Base-by-base conservation (phyloP, 1,140 invertebrate genomes). In the Caenorhabditis inopinata region DNA sequence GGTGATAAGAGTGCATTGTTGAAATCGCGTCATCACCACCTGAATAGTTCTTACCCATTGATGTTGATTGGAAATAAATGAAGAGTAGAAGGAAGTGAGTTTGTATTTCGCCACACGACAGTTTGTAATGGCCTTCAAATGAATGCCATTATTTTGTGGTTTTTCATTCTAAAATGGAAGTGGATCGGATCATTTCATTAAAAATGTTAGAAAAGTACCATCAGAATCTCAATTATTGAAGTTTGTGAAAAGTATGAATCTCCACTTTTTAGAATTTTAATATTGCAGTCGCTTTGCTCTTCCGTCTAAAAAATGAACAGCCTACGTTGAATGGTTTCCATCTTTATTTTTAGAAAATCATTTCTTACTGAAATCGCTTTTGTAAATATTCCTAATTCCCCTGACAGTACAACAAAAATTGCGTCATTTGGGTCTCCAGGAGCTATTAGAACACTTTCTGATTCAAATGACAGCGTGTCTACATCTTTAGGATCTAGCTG, bases 21-120 rank as follows among this genome's bases (percentile, higher is more conserved):
- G 96, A n/a, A 99, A 90, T 5, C 97, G 92, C 23, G 98, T 95
- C 95, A 98, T 98, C 78, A 99, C 97, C 35, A 98, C 95, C 91
- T 97, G 94, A 86, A 98, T 95, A 49, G 98, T 94, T 86, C 96
- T 91, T 79, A 97, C 94, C 88, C 97, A 94, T 81, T 94, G 94
- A 87, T 98, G 96, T 0, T 96, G 96, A 90, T 96, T 94, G 86
- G 95, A 93, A 85, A 90, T 88, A 83, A 92, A 90, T 73, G 91
- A 85, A 38, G 89, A 86, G 16, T 86, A 85, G 84, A 92, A 90
- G 27, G 53, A 80, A 83, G 46, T 74, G 21, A 84, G 81, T 18
- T 94, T 94, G 74, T 96, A 89, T 85, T 94, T 93, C 18, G 97
- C 93, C 46, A 97, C 93, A 80, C 93, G 92, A 5, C 94, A 94